These are phyloP conservation scores for Chloroclystis v-ata DNA, from an alignment of 2,888 invertebrate genomes.

Conservation along the genomic window DNA sequence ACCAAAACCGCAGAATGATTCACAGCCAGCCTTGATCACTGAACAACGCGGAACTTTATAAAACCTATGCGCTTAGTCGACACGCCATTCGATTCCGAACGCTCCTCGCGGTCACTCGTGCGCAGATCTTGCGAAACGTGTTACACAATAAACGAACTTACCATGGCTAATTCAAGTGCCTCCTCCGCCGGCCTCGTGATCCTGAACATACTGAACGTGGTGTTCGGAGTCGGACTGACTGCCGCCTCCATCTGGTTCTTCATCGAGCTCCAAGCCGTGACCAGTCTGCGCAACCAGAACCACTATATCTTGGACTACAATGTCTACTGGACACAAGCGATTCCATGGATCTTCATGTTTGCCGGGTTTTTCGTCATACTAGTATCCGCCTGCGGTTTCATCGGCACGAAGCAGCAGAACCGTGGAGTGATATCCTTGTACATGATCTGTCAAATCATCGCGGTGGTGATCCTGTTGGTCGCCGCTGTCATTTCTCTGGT, in stretches of 20 bases:
- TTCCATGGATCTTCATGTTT: slow-evolving; percentile 66
- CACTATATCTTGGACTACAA: slow-evolving; percentile 66
- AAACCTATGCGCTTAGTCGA: not conserved
- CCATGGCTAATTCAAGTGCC: slow-evolving; percentile 36
- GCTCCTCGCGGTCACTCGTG: slow-evolving; percentile 16
- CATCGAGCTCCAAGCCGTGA: slow-evolving; percentile 52
- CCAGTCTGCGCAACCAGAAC: slow-evolving; percentile 54
- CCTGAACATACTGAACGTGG: slow-evolving; percentile 48
- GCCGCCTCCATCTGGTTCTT: slow-evolving; percentile 60
- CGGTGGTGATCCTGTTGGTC: slow-evolving; percentile 42
- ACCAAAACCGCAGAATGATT: slow-evolving; percentile 20
- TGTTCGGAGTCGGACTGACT: slow-evolving; percentile 50
- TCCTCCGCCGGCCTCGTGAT: slow-evolving; percentile 41
- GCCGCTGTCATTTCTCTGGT: slow-evolving; percentile 53
- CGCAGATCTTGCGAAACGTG: not conserved
- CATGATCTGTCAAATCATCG: slow-evolving; percentile 43
- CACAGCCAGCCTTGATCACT: slow-evolving; percentile 22
- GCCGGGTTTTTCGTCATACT: slow-evolving; percentile 52
- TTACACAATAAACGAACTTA: slow-evolving; percentile 2
- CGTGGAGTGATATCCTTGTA: slow-evolving; percentile 48
- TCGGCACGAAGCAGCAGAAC: slow-evolving; percentile 51
- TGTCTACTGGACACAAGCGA: slow-evolving; percentile 67
- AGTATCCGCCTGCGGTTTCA: slow-evolving; percentile 55
- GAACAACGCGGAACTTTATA: slow-evolving; percentile 19
- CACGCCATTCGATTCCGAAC: slow-evolving; percentile 26